Percentiles rank a stretch among this genome's conserved stretches.
Evolutionary conservation across 2,797 vertebrate genomes (phyloP).

Genomic region (Fistularia commersonii): DNA sequence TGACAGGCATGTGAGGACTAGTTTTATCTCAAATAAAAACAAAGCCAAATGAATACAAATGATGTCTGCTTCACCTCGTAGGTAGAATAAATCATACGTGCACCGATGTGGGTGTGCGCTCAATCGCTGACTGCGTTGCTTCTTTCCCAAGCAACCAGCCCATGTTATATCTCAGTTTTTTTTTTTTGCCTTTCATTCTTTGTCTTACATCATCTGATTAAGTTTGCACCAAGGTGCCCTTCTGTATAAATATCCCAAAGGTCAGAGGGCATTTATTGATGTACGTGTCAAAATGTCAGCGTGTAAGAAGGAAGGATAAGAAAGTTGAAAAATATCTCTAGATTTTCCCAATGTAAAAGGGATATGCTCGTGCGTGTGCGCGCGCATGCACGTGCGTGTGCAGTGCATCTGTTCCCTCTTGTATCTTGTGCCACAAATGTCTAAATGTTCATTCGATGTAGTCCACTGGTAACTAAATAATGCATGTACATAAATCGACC

Average conservation of each 20-base stretch:
- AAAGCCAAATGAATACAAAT: slow-evolving; percentile 80
- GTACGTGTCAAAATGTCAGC: slow-evolving; percentile 28
- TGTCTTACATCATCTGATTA: slow-evolving; percentile 60
- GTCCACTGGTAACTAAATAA: slow-evolving; percentile 4
- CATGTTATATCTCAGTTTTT: slow-evolving; percentile 9
- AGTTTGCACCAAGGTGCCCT: slow-evolving; percentile 53
- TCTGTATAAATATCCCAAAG: slow-evolving; percentile 50
- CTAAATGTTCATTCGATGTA: slow-evolving; percentile 1
- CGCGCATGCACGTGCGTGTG: not conserved
- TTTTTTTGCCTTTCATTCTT: slow-evolving; percentile 11
- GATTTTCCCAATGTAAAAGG: too few species aligned
- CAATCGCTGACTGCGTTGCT: slow-evolving; percentile 12
- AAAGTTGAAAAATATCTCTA: too few species aligned
- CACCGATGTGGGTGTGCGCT: slow-evolving; percentile 59
- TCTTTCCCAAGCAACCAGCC: slow-evolving; percentile 2
- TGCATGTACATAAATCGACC: not conserved
- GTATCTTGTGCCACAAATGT: not conserved
- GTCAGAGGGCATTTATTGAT: slow-evolving; percentile 22
- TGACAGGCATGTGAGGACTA: slow-evolving; percentile 68
- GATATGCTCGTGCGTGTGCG: not conserved
- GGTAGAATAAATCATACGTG: slow-evolving; percentile 73
- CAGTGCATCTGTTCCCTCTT: not conserved
- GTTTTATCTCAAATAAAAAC: slow-evolving; percentile 73
- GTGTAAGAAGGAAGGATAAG: slow-evolving; percentile 2
- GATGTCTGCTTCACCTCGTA: slow-evolving; percentile 68